These are phyloP conservation scores for Palythoa caribaeorum DNA, from an alignment of 92 coral and sea anemone genomes.

Conservation along the genomic window DNA sequence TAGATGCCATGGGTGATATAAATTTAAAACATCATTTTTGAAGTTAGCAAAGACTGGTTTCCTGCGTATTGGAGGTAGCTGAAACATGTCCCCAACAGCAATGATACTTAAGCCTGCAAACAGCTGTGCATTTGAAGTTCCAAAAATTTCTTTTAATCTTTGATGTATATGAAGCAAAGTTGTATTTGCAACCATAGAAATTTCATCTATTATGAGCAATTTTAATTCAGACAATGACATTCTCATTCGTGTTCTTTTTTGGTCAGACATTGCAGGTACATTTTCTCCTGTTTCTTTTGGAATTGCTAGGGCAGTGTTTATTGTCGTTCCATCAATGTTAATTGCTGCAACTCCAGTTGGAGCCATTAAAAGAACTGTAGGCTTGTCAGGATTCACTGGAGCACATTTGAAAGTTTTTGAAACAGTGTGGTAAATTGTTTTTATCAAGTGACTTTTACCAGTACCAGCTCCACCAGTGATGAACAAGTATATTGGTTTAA, in stretches of 20 bases:
- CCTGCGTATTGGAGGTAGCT: constrained; percentile 61
- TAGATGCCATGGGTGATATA: constrained; percentile 61
- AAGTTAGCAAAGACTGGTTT: too few relatives aligned
- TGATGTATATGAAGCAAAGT: constrained; percentile 58
- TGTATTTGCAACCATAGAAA: constrained; percentile 33
- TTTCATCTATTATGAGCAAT: constrained; percentile 39
- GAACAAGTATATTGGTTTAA: constrained; percentile 55
- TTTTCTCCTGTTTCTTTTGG: constrained; percentile 22
- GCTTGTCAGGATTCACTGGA: constrained; percentile 59
- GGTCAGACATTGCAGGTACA: constrained; percentile 71
- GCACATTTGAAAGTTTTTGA: constrained; percentile 38
- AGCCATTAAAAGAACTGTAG: constrained; percentile 71
- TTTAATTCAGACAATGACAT: constrained; percentile 54
- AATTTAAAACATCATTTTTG: too few relatives aligned
- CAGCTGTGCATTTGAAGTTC: too few relatives aligned
- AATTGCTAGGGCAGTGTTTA: too few relatives aligned
- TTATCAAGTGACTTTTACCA: constrained; percentile 58
- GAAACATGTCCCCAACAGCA: constrained; percentile 69
- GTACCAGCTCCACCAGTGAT: constrained; percentile 65
- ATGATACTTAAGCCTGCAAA: not conserved
- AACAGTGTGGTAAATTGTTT: constrained; percentile 54
- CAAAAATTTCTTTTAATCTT: too few relatives aligned
- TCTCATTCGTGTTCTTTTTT: constrained; percentile 56
- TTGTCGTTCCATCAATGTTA: too few relatives aligned
- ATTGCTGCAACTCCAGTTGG: constrained; percentile 53